Evolutionary conservation across 2,797 vertebrate species (phyloP).

Genomic region (Pempheris klunzingeri): DNA sequence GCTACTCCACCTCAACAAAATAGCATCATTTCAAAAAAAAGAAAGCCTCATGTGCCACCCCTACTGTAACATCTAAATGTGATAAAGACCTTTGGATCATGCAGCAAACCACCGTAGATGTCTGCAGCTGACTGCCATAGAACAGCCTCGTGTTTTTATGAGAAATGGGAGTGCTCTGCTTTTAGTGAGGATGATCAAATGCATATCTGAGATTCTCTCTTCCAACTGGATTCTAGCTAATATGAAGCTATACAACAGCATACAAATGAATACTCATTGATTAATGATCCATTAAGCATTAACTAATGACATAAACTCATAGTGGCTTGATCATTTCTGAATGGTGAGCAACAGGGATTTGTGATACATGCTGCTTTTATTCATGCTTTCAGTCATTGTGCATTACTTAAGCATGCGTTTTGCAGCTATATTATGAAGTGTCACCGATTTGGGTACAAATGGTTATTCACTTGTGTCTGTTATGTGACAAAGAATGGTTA

Average conservation of each 20-base stretch:
- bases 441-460: conserved; percentile 40
- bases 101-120: neutral
- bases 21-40: neutral
- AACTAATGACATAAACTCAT: conserved; percentile 32
- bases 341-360: conserved; percentile 5
- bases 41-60: neutral
- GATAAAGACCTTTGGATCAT: neutral
- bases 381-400: conserved; percentile 22
- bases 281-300: conserved; percentile 18
- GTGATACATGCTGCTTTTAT: conserved; percentile 21
- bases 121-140: conserved; percentile 3
- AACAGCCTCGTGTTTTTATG: neutral
- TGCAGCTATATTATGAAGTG: conserved; percentile 17
- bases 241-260: no score
- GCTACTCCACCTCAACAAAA: neutral
- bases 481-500: conserved; percentile 42
- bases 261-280: conserved; percentile 31
- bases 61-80: neutral
- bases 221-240: neutral
- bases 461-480: conserved; percentile 41
- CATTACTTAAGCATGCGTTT: conserved; percentile 18
- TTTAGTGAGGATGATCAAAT: neutral
- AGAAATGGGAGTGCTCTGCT: neutral
- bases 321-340: conserved; percentile 21
- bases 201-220: neutral